These are phyloP conservation scores for Tanaodytes sp. DNA, from an alignment of 2,888 invertebrate genomes.

Conservation along the genomic window DNA sequence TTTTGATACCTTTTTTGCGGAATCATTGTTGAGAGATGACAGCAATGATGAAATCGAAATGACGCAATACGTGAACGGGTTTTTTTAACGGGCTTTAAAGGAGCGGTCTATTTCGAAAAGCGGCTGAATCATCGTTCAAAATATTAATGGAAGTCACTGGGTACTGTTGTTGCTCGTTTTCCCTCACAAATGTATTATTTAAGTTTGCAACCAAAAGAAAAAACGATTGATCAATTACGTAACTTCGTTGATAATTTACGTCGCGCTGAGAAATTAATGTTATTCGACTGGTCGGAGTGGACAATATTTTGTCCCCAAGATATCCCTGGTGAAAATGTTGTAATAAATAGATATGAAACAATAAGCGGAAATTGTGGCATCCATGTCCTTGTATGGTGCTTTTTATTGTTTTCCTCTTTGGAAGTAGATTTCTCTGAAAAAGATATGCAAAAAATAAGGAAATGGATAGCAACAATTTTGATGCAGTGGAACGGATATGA, in stretches of 20 bases:
- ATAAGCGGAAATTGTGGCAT: slow-evolving; percentile 8
- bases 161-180: no score
- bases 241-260: not conserved
- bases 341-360: not conserved
- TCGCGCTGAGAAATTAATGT: not conserved
- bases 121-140: no score
- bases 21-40: no score
- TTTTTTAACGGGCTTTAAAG: no score
- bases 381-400: not conserved
- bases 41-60: no score
- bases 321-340: slow-evolving; percentile 8
- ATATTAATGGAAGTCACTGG: no score
- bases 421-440: slow-evolving; percentile 1
- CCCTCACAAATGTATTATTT: no score
- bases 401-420: not conserved
- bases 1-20: no score
- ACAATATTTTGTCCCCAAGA: slow-evolving; percentile 2
- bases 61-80: no score
- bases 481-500: slow-evolving; percentile 5
- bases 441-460: not conserved
- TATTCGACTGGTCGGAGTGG: slow-evolving; percentile 3
- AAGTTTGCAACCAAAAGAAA: slow-evolving; percentile 1
- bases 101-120: no score
- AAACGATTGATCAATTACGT: not conserved
- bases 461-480: slow-evolving; percentile 8